Evolutionary conservation across 2,113 vertebrate species (phyloP), one percentile per base, ranked within the genome.

Genomic region (Andinoacara biseriatus): DNA sequence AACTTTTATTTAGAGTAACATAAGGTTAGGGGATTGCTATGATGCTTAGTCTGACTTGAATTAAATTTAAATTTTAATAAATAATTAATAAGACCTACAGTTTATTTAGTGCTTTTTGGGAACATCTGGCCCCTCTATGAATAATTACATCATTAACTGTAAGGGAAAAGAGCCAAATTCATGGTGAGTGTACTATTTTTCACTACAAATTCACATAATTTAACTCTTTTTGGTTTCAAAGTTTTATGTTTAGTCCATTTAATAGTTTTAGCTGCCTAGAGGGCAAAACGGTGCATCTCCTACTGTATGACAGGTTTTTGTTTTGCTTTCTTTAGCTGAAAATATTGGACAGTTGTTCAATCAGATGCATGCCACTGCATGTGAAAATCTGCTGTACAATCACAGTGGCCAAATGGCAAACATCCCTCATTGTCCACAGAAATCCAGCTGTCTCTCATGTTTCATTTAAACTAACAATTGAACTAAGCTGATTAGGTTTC

Each of bases 1-100:
- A 49, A 20, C 0, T 0, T 15, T 52, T 49, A 49, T 18, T 43
- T 5, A 52, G 0, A 15, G 26, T 49, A 69, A 49, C 40, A 69
- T 29, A 20, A 69, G 43, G 43, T 69, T 43, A 29, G 5, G 24
- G 43, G 63, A 69, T 69, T 69, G 15, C 5, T 69, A 15, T 69
- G 43, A 0, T 43, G 24, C 24, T 20, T 18, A 13, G 24, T 20
- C 43, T 31, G 24, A 69, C 3, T 69, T 52, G 65, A 69, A 7
- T 20, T 43, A 69, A 49, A 26, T 5, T 7, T 2, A 24, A 49
- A 49, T 52, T 69, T 29, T 49, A 17, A 49, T 24, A 69, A 69
- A 69, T 7, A 24, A 69, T 49, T 20, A 26, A 67, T 26, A 69
- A 29, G 1, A 49, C 24, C 40, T 29, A 49, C 5, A 69, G 24